Evolutionary conservation across 2,113 vertebrate species (phyloP).

Genomic region (Anguilla rostrata): DNA sequence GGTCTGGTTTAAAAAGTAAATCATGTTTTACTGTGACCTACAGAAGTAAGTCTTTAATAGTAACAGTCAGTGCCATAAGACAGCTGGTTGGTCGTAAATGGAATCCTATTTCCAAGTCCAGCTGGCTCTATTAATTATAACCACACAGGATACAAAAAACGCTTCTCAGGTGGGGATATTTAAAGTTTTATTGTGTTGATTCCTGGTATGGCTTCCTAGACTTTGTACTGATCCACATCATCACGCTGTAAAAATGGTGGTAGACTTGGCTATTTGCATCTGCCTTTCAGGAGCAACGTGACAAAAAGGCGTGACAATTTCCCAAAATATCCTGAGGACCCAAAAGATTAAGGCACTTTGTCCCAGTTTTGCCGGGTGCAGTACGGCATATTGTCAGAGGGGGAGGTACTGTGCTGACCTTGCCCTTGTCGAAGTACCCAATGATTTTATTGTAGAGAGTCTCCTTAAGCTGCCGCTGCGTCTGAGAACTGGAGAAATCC

Average conservation of each 20-base stretch:
- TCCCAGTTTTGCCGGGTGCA: neutral
- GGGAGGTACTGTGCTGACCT: conserved; percentile 67
- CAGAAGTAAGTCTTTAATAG: too few relatives aligned
- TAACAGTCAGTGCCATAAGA: too few relatives aligned
- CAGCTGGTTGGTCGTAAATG: neutral
- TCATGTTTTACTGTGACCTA: neutral
- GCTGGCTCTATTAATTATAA: neutral
- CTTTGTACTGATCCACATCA: neutral
- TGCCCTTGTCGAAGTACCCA: conserved; percentile 97
- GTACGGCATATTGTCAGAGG: neutral
- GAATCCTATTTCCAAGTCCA: neutral
- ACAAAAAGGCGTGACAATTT: neutral
- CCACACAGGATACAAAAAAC: neutral
- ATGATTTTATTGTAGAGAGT: conserved; percentile 89
- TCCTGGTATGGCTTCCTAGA: neutral
- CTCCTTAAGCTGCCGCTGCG: conserved; percentile 93
- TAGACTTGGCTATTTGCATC: neutral
- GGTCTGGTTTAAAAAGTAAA: neutral
- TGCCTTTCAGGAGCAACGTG: neutral
- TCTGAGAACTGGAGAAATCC: conserved; percentile 85
- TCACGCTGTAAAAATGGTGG: neutral
- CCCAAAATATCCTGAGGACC: neutral
- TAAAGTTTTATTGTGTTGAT: neutral
- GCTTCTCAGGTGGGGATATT: neutral
- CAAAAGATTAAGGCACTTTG: neutral